phyloP scores from a whole-genome alignment of 2,888 invertebrate species.

The Spisula solida region DNA sequence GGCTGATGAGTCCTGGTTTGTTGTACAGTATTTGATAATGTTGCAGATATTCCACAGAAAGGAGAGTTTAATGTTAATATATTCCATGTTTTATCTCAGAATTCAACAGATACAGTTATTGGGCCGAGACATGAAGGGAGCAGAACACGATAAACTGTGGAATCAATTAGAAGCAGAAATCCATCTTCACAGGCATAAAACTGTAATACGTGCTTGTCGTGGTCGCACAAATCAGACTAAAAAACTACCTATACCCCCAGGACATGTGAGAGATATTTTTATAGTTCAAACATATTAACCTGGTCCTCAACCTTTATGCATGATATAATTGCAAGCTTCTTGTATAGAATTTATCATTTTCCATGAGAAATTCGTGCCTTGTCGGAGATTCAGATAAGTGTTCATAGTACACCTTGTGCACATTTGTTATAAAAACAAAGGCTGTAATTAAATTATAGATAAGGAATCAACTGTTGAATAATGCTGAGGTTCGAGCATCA shows the following conservation, averaged over 20 bases:
- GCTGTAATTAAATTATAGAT: no score
- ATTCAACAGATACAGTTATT: constrained; percentile 95
- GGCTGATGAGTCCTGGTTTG: not conserved
- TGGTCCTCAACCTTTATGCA: no score
- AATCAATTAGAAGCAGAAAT: constrained; percentile 95
- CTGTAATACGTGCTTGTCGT: constrained; percentile 90
- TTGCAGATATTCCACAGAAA: not conserved
- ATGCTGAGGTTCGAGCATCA: no score
- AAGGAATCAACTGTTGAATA: no score
- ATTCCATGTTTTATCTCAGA: constrained; percentile 85
- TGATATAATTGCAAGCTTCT: no score
- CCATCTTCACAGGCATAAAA: constrained; percentile 94
- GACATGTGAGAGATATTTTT: constrained; percentile 82
- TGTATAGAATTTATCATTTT: no score
- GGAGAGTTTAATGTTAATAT: not conserved
- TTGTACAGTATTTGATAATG: not conserved
- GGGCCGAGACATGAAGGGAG: constrained; percentile 93
- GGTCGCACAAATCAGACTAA: constrained; percentile 85
- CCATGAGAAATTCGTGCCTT: no score
- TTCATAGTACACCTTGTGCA: no score
- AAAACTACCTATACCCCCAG: constrained; percentile 84
- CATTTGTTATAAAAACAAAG: no score
- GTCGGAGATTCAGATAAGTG: no score
- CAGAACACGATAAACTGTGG: constrained; percentile 93
- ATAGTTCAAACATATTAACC: not conserved